Percentiles rank a stretch among this genome's conserved stretches.
Conservation (phyloP, 1,140 invertebrate species). For the Hylaeus volcanicus region DNA sequence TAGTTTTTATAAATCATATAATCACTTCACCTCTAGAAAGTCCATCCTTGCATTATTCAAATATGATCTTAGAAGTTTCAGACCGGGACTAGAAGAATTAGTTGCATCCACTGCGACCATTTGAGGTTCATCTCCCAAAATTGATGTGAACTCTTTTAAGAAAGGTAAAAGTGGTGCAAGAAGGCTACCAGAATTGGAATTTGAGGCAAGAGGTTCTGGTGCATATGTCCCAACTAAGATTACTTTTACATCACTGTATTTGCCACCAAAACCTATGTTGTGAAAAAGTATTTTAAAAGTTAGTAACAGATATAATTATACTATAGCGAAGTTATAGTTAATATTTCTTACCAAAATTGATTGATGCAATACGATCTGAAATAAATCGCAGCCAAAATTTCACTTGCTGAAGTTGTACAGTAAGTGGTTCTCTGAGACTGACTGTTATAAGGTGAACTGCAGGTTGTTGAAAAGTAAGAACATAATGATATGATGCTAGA, state of each 20-base stretch:
- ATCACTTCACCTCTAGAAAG: slow-evolving; percentile 77
- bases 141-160: slow-evolving; percentile 75
- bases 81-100: slow-evolving; percentile 78
- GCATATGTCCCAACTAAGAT: slow-evolving; percentile 79
- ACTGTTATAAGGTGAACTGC: slow-evolving; percentile 88
- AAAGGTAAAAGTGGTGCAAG: slow-evolving; percentile 75
- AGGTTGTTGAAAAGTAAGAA: slow-evolving; percentile 85
- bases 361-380: slow-evolving; percentile 86
- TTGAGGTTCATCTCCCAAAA: slow-evolving; percentile 76
- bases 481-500: slow-evolving; percentile 89
- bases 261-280: slow-evolving; percentile 76
- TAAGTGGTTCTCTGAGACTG: slow-evolving; percentile 86
- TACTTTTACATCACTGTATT: slow-evolving; percentile 76
- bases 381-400: slow-evolving; percentile 92
- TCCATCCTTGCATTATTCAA: slow-evolving; percentile 74
- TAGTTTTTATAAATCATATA: slow-evolving; percentile 33
- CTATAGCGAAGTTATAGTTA: slow-evolving; percentile 9
- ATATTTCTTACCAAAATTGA: slow-evolving; percentile 83
- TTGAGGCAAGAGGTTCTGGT: slow-evolving; percentile 74
- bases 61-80: slow-evolving; percentile 77
- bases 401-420: slow-evolving; percentile 87
- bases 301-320: slow-evolving; percentile 8
- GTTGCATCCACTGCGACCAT: slow-evolving; percentile 78
- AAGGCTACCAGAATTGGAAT: slow-evolving; percentile 72
- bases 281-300: slow-evolving; percentile 31